These are phyloP conservation scores for Coptodon rendalli DNA, from an alignment of 2,113 vertebrate species.

Conservation along the genomic window DNA sequence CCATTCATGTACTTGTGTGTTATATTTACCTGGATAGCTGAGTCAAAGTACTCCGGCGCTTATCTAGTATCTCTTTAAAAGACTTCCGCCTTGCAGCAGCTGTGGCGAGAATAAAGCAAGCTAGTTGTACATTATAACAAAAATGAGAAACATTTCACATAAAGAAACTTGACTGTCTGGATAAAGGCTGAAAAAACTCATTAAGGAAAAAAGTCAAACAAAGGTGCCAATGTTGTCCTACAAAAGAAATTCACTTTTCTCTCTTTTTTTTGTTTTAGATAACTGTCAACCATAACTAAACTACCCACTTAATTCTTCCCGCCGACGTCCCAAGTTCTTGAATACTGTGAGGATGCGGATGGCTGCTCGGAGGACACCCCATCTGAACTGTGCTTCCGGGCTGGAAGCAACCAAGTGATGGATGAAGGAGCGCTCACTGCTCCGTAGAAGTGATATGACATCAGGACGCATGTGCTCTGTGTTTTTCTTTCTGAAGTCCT, in stretches of 20 bases:
- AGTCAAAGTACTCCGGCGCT: slow-evolving; percentile 36
- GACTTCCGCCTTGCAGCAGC: slow-evolving; percentile 59
- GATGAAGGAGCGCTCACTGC: slow-evolving; percentile 83
- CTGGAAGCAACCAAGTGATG: slow-evolving; percentile 86
- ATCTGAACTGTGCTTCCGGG: slow-evolving; percentile 88
- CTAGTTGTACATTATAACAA: neutral
- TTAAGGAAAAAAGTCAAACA: neutral
- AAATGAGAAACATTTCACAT: neutral
- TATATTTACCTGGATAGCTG: slow-evolving; percentile 79
- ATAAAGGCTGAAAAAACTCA: neutral
- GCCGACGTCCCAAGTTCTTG: slow-evolving; percentile 68
- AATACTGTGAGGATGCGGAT: slow-evolving; percentile 81
- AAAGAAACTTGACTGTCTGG: neutral
- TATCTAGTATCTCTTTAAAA: slow-evolving; percentile 60
- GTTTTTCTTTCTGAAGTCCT: slow-evolving; percentile 94
- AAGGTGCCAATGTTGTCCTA: neutral
- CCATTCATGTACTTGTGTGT: neutral
- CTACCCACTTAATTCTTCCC: slow-evolving; percentile 51
- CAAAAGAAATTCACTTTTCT: neutral
- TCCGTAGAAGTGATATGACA: slow-evolving; percentile 83
- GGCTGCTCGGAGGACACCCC: slow-evolving; percentile 86
- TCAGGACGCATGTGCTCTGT: slow-evolving; percentile 90
- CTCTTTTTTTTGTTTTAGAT: neutral
- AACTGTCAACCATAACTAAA: neutral
- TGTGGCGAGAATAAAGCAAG: slow-evolving; percentile 37